Evolutionary conservation across 2,888 invertebrate species (phyloP), one percentile per base, ranked within the genome.

Genomic region (Leptogaster cylindrica): DNA sequence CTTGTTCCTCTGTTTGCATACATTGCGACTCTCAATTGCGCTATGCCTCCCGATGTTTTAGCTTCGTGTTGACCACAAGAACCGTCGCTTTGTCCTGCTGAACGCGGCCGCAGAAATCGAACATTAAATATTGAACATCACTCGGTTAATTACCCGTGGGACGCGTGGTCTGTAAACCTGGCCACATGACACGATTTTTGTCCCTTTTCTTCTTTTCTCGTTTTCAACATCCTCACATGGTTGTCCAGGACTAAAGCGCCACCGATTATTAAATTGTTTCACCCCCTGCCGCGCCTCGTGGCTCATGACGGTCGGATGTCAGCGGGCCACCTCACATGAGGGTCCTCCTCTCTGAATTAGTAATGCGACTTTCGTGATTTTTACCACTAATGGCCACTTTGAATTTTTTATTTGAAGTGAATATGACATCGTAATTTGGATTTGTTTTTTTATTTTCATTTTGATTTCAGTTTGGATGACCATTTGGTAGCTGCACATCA

Each of bases 381-480:
- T 27, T 8, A 14, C 3, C 27, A 27, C 27, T 58, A 58, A 39
- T 58, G 25, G 58, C 58, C 58, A 36, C 39, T 27, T 58, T 58
- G 58, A 58, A 58, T 58, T 58, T 58, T 58, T 39, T 7, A 39
- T 39, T 1, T 8, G 5, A 41, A 36, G 14, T 14, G 23, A 31
- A 25, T 58, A 41, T 58, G 58, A 39, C 36, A 27, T 58, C 25
- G 58, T 58, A 58, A 58, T 58, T 36, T 58, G 16, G 36, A 14
- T 41, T 39, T 27, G 16, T 14, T 58, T 25, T 70, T 70, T 87
- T n/a, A n/a, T n/a, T n/a, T n/a, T n/a, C n/a, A n/a, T n/a, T n/a
- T n/a, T n/a, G n/a, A n/a, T n/a, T 88, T 20, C 86, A 94, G 94
- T 77, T 86, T 94, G 79, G 92, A 94, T 80, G 90, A 89, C 71